These are phyloP conservation scores for Masticophis lateralis DNA, from an alignment of 2,797 vertebrate species.

Conservation along the genomic window DNA sequence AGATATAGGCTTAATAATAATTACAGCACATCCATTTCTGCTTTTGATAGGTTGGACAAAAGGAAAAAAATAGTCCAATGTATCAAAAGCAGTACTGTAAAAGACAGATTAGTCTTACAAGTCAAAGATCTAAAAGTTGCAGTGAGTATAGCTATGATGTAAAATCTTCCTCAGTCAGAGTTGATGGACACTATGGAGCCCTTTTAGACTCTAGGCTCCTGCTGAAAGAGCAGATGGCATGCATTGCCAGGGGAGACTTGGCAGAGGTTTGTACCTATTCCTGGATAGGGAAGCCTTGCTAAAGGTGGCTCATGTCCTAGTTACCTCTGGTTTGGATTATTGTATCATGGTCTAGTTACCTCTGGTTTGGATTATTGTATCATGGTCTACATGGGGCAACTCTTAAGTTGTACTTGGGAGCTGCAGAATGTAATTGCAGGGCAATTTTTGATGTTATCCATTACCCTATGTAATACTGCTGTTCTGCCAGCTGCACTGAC, in stretches of 20 bases:
- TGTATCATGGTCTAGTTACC: not conserved
- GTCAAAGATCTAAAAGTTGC: not conserved
- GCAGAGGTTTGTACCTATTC: not conserved
- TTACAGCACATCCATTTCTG: slow-evolving; percentile 30
- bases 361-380: not conserved
- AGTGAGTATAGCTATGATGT: not conserved
- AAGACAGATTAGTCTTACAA: not conserved
- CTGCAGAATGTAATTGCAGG: not conserved
- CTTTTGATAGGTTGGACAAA: not conserved
- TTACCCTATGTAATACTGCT: not conserved
- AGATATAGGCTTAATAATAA: slow-evolving; percentile 19
- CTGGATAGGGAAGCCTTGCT: not conserved
- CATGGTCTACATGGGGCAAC: not conserved
- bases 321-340: not conserved
- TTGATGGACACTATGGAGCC: not conserved
- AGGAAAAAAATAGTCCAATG: not conserved
- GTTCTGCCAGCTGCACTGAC: not conserved
- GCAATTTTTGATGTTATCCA: not conserved
- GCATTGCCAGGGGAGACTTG: not conserved
- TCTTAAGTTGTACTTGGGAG: not conserved
- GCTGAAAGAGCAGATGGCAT: not conserved
- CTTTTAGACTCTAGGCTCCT: not conserved
- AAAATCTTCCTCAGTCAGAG: not conserved
- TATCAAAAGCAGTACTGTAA: not conserved
- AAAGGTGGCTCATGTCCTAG: not conserved